Conservation (phyloP, 1,140 invertebrate species). For the Cherax quadricarinatus region DNA sequence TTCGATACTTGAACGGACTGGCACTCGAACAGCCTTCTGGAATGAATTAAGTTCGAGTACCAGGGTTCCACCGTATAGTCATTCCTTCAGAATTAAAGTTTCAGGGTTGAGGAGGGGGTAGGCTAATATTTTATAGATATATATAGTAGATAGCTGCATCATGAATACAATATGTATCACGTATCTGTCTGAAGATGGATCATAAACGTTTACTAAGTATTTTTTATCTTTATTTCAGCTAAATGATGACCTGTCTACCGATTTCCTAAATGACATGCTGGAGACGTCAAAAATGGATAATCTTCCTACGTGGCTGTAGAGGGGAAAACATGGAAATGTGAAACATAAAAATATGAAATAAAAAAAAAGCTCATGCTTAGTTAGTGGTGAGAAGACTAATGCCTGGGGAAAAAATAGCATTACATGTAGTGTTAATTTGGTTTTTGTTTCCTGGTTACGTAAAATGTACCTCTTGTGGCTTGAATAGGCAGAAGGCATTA, state of each 20-base stretch:
- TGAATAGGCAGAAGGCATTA: constrained; percentile 39
- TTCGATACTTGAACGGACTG: too few species aligned
- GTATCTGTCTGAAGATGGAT: background rate
- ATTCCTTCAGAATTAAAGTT: too few species aligned
- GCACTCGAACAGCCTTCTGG: too few species aligned
- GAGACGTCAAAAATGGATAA: constrained; percentile 71
- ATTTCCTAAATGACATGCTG: constrained; percentile 71
- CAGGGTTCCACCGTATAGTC: too few species aligned
- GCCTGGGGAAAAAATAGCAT: constrained; percentile 45
- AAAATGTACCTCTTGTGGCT: constrained; percentile 32
- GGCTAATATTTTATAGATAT: too few species aligned
- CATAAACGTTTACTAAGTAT: background rate
- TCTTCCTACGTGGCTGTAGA: constrained; percentile 69
- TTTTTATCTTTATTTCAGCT: constrained; percentile 59
- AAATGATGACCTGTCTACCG: constrained; percentile 67
- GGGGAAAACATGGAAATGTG: background rate
- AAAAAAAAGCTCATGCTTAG: constrained; percentile 50
- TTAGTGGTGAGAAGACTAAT: constrained; percentile 58
- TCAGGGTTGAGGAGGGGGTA: too few species aligned
- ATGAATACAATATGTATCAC: too few species aligned
- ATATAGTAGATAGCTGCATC: too few species aligned
- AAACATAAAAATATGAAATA: constrained; percentile 33
- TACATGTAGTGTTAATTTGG: constrained; percentile 32
- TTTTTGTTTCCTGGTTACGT: constrained; percentile 40
- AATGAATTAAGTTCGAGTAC: too few species aligned